A percentile compares a stretch with the other conserved stretches of the same genome.
Evolutionary conservation across 1,140 invertebrate genomes (phyloP).

Genomic region (Amyelois transitella): DNA sequence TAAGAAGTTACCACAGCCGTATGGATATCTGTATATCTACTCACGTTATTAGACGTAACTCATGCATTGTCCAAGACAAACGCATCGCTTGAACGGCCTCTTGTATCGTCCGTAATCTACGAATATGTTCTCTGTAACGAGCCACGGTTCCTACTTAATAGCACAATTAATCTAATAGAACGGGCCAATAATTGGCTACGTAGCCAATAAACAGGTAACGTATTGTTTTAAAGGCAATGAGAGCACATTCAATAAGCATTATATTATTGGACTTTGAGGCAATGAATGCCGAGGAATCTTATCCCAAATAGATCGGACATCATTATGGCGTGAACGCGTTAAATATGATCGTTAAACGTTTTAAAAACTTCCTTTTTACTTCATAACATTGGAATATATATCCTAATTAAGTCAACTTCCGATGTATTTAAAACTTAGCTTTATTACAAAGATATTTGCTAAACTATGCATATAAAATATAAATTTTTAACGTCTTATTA

Average conservation of each 20-base stretch:
- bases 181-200: conserved; percentile 5
- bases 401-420: not conserved
- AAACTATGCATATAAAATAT: not conserved
- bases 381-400: not conserved
- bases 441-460: not conserved
- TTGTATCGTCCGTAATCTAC: not conserved
- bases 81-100: not conserved
- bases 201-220: conserved; percentile 4
- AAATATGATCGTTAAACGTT: not conserved
- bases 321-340: not conserved
- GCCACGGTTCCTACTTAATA: conserved; percentile 6
- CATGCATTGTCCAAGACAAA: not conserved
- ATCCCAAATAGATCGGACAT: conserved; percentile 3
- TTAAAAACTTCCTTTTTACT: not conserved
- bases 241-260: not conserved
- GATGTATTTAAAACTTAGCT: not conserved
- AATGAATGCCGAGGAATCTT: not conserved
- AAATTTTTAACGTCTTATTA: not conserved
- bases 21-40: not conserved
- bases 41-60: not conserved
- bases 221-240: conserved; percentile 1
- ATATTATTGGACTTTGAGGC: not conserved
- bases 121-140: conserved; percentile 5
- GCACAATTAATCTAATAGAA: conserved; percentile 7
- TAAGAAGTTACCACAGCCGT: not conserved